Evolutionary conservation across 2,888 invertebrate genomes (phyloP).

Genomic region (Colostygia pectinataria): DNA sequence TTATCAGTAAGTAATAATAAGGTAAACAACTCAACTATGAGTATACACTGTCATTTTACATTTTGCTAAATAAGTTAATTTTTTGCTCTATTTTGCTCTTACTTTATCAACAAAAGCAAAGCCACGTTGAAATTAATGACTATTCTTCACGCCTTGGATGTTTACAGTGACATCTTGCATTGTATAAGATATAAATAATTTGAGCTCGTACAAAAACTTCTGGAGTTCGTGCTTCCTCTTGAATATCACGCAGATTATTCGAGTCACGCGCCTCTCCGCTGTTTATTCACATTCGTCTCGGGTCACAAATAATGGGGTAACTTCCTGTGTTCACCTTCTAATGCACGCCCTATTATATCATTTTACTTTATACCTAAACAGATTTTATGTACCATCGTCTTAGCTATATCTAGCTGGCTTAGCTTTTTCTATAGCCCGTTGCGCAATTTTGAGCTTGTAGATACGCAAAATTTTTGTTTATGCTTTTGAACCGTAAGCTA

Average conservation of each 20-base stretch:
- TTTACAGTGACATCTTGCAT: constrained; percentile 34
- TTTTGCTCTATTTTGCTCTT: too few relatives aligned
- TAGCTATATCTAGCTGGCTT: too few relatives aligned
- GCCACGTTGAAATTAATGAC: background rate
- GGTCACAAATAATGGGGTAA: constrained; percentile 69
- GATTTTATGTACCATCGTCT: too few relatives aligned
- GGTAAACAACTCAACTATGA: too few relatives aligned
- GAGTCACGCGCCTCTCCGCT: constrained; percentile 64
- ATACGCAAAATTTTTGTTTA: too few relatives aligned
- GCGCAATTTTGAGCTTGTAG: too few relatives aligned
- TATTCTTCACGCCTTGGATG: background rate
- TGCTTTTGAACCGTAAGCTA: too few relatives aligned
- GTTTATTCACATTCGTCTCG: constrained; percentile 73
- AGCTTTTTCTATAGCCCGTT: too few relatives aligned
- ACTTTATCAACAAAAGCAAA: too few relatives aligned
- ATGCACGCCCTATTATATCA: constrained; percentile 31
- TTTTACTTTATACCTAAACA: background rate
- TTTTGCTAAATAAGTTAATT: too few relatives aligned
- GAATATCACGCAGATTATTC: constrained; percentile 64
- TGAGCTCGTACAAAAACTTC: constrained; percentile 55
- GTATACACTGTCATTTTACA: too few relatives aligned
- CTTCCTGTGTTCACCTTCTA: constrained; percentile 54
- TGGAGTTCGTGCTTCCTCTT: constrained; percentile 44
- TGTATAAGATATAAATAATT: constrained; percentile 64
- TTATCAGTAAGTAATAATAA: too few relatives aligned